Conservation (phyloP, 2,888 invertebrate species). For the Schizaphis graminum region DNA sequence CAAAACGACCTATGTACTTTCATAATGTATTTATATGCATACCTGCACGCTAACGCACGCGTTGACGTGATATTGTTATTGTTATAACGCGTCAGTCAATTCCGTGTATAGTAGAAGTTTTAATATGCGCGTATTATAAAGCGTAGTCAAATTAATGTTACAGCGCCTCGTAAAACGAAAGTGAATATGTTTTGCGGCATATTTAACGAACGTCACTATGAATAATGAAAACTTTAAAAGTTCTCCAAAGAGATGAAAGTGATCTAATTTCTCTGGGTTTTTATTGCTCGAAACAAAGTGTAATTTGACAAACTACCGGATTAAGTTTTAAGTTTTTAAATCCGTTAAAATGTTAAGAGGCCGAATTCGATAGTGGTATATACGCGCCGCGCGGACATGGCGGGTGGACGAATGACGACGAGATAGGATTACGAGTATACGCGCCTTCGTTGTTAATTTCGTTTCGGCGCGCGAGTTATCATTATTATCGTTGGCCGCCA, state of each 20-base stretch:
- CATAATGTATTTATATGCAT: not conserved
- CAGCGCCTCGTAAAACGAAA: not conserved
- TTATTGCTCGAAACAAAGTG: conserved; percentile 26
- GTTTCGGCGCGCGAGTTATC: not conserved
- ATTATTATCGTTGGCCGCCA: not conserved
- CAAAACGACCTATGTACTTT: not conserved
- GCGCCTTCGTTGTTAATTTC: not conserved
- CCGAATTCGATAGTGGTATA: conserved; percentile 11
- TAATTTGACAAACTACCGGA: conserved; percentile 50
- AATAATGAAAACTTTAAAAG: conserved; percentile 58
- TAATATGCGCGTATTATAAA: not conserved
- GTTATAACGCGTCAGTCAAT: conserved; percentile 8
- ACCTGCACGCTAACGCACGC: not conserved
- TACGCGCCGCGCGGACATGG: not conserved
- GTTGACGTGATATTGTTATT: not conserved
- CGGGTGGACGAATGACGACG: not conserved
- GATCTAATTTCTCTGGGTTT: conserved; percentile 41
- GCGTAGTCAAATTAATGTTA: not conserved
- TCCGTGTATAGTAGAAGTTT: not conserved
- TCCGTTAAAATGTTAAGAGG: conserved; percentile 39
- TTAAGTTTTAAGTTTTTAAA: conserved; percentile 50
- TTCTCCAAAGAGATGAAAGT: conserved; percentile 45
- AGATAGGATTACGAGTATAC: not conserved
- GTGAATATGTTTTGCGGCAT: conserved; percentile 23
- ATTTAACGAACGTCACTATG: conserved; percentile 41